Percentiles rank a stretch among this genome's conserved stretches.
Conservation (phyloP, 2,113 vertebrate genomes). For the Xyliphius kryptos region DNA sequence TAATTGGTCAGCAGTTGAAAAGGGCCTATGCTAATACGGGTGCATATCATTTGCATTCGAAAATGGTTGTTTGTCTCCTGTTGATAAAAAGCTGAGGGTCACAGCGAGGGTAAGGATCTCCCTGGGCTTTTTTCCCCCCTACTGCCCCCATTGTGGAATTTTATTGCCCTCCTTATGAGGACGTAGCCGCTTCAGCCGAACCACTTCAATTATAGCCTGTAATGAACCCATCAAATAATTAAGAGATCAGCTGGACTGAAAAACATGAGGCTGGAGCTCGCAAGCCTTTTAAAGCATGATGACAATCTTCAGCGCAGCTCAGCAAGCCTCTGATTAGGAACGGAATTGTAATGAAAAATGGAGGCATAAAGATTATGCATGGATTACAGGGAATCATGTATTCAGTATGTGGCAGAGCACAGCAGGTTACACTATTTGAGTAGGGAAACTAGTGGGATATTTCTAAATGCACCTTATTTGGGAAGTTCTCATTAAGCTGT, state of each 20-base stretch:
- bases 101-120: slow-evolving; percentile 13
- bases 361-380: too few relatives aligned
- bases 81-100: slow-evolving; percentile 20
- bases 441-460: too few relatives aligned
- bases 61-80: slow-evolving; percentile 38
- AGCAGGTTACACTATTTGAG: too few relatives aligned
- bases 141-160: slow-evolving; percentile 26
- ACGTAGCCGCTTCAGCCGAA: slow-evolving; percentile 44
- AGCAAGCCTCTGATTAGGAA: slow-evolving; percentile 18
- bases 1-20: slow-evolving; percentile 36
- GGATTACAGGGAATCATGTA: too few relatives aligned
- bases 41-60: too few relatives aligned
- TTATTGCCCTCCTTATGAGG: slow-evolving; percentile 39
- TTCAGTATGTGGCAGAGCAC: too few relatives aligned
- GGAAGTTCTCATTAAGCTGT: too few relatives aligned
- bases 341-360: slow-evolving; percentile 5
- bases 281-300: slow-evolving; percentile 7
- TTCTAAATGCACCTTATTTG: too few relatives aligned
- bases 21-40: too few relatives aligned
- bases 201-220: slow-evolving; percentile 64
- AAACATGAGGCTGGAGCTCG: slow-evolving; percentile 58
- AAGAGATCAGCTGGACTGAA: slow-evolving; percentile 72
- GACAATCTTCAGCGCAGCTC: slow-evolving; percentile 12
- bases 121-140: slow-evolving; percentile 14
- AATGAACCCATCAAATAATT: slow-evolving; percentile 71